Evolutionary conservation across 1,140 invertebrate genomes (phyloP).

Genomic region (Paraescarpia echinospica): DNA sequence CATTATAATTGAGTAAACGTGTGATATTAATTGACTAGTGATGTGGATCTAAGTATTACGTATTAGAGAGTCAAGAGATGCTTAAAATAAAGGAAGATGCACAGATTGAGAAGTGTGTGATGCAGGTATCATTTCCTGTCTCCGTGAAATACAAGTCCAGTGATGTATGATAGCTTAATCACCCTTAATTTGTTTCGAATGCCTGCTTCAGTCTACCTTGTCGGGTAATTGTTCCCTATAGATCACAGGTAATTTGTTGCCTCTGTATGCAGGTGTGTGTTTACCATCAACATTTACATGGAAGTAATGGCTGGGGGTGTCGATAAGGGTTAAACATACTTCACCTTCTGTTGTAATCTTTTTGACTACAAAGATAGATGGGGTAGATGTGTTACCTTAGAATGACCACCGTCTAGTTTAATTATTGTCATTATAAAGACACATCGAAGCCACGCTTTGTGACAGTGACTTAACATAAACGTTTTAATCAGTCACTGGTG

Average conservation of each 20-base stretch:
- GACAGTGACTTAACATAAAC: neutral
- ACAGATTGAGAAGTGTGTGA: neutral
- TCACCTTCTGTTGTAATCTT: neutral
- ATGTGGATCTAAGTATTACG: neutral
- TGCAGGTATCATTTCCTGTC: neutral
- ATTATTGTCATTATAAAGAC: neutral
- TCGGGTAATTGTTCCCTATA: neutral
- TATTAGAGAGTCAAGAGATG: neutral
- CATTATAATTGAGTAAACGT: neutral
- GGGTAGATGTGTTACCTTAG: neutral
- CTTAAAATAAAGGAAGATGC: neutral
- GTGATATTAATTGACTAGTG: neutral
- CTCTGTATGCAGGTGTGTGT: neutral
- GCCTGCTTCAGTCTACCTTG: neutral
- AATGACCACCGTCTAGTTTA: neutral
- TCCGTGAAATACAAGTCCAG: neutral
- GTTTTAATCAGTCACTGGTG: neutral
- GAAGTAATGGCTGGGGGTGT: neutral
- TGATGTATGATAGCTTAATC: neutral
- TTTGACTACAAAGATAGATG: neutral
- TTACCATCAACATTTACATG: neutral
- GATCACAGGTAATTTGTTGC: neutral
- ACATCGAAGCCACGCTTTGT: neutral
- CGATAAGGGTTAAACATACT: neutral
- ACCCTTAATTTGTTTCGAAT: neutral